Conservation (phyloP, 2,113 vertebrate species). For the Myotis yumanensis region DNA sequence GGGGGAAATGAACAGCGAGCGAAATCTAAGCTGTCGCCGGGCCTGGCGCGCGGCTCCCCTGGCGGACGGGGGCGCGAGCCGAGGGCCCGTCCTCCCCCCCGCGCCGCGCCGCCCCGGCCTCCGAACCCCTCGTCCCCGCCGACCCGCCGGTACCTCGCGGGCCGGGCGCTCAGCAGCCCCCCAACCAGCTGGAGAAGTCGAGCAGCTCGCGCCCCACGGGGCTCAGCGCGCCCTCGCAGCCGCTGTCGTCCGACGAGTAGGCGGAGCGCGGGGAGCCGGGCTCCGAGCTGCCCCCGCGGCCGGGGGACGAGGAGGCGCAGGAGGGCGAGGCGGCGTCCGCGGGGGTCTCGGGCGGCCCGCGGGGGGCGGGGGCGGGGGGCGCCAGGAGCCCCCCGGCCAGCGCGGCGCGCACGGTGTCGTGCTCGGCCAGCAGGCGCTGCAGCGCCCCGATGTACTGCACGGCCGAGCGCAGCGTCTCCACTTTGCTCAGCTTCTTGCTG, state of each 20-base stretch:
- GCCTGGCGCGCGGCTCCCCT: not conserved
- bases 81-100: not conserved
- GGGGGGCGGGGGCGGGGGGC: slow-evolving; percentile 82
- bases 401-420: slow-evolving; percentile 89
- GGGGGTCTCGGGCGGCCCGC: slow-evolving; percentile 87
- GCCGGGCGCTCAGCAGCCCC: slow-evolving; percentile 87
- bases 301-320: slow-evolving; percentile 90
- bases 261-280: slow-evolving; percentile 90
- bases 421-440: slow-evolving; percentile 93
- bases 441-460: slow-evolving; percentile 96
- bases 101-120: not conserved
- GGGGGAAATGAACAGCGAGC: not conserved
- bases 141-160: not conserved
- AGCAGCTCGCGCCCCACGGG: slow-evolving; percentile 92
- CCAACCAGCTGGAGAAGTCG: slow-evolving; percentile 95
- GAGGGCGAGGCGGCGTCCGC: slow-evolving; percentile 77
- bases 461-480: slow-evolving; percentile 96
- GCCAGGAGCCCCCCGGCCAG: slow-evolving; percentile 89
- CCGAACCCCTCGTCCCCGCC: not conserved
- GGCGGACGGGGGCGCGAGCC: not conserved
- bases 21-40: not conserved
- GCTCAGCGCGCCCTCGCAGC: slow-evolving; percentile 92
- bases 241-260: slow-evolving; percentile 93
- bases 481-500: slow-evolving; percentile 98
- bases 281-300: slow-evolving; percentile 85